Evolutionary conservation across 2,113 vertebrate genomes (phyloP), one percentile per base, ranked within the genome.

Genomic region (Oreotragus oreotragus): DNA sequence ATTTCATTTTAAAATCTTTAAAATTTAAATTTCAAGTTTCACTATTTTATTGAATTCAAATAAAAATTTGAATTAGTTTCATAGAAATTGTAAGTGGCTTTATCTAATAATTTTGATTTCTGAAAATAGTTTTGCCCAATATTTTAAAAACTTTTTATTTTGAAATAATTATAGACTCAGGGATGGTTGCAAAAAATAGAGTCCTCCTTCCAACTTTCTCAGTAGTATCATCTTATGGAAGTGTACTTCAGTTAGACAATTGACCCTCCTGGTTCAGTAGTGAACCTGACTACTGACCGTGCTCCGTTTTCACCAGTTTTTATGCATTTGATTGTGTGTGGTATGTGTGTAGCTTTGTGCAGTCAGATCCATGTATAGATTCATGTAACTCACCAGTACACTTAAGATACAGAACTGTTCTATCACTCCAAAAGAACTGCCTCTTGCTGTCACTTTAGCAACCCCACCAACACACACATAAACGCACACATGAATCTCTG

Each of bases 141-240:
- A 60, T 79, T 79, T 86, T 33, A 55, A 96, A 90, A 55, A 33
- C 12, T 73, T 92, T 91, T 81, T 90, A 88, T 77, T 91, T 96
- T 73, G 25, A 88, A 91, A 58, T 84, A 89, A 23, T 33, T 39
- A 5, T 58, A 62, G 28, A 66, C 60, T 81, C 36, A 55, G 6
- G 45, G 11, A 27, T 66, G 17, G 14, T 70, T 84, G 10, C 19
- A 96, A 76, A 90, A 92, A 90, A 28, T 36, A 27, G 13, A 96
- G 23, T 16, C 28, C 25, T 27, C 64, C n/a, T 27, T 57, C 28
- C 25, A 5, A 9, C 25, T 39, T 62, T 84, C 45, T 25, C 1
- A 14, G 1, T 43, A 66, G 19, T 33, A 7, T 45, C 27, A 21
- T 84, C 28, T 49, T 64, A n/a, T 3, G 9, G 85, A 47, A 51